Conservation (phyloP, 2,888 invertebrate species). For the Tridacna crocea region DNA sequence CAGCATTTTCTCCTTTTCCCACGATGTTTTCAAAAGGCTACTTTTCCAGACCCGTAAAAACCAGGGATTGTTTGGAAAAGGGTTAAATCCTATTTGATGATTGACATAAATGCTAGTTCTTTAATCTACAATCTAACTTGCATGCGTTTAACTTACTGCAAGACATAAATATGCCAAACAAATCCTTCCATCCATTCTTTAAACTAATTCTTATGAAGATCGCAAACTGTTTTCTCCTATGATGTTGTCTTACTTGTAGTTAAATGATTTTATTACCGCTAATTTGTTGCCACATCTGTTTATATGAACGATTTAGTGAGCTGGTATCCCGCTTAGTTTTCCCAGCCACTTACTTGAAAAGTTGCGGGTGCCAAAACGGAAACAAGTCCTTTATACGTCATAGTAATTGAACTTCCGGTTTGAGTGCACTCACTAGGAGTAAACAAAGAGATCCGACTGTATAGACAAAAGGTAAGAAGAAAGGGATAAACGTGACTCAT, state of each 20-base stretch:
- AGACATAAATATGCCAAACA: background rate
- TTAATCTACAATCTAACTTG: too few species aligned
- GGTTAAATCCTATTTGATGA: too few species aligned
- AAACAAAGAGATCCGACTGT: background rate
- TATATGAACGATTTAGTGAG: conserved; percentile 13
- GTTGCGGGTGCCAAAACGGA: conserved; percentile 10
- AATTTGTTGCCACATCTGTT: conserved; percentile 42
- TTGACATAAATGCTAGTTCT: too few species aligned
- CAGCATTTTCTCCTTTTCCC: too few species aligned
- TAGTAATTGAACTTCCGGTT: conserved; percentile 19
- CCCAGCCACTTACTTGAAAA: conserved; percentile 19
- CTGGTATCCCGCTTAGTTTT: conserved; percentile 20
- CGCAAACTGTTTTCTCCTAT: too few species aligned
- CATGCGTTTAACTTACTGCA: background rate
- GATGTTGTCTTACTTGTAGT: too few species aligned
- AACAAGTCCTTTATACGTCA: conserved; percentile 21
- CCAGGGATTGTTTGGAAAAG: too few species aligned
- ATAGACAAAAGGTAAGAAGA: too few species aligned
- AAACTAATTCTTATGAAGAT: too few species aligned
- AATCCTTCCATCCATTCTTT: background rate
- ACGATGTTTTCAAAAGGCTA: too few species aligned
- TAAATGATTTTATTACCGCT: conserved; percentile 28
- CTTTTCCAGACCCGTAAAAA: too few species aligned
- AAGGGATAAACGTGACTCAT: too few species aligned
- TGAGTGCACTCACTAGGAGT: background rate